Base-by-base conservation (phyloP, 1,140 invertebrate species). In the Pseudomyrmex gracilis region DNA sequence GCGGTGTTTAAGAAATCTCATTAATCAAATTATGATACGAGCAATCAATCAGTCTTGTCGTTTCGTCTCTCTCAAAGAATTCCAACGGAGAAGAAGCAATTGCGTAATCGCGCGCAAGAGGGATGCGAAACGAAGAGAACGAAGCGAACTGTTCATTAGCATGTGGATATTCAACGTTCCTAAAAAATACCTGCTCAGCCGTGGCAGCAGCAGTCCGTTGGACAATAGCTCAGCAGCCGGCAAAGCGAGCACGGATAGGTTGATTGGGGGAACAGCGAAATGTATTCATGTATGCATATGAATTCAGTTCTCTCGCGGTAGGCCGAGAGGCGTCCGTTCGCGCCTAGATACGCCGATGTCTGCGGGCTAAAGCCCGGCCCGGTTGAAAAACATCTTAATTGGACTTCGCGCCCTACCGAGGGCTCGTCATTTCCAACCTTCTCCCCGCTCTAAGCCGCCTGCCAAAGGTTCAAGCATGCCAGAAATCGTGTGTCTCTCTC, bases 231-330 rank as follows among this genome's bases (percentile, higher is more conserved):
- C 53, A 47, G 67, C 66, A 63, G 78, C 53, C 22, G 55, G 61
- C 80, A 76, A 80, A 57, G 57, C 73, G 67, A 70, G 82, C 71
- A 51, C 55, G 78, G 80, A 86, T 83, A 85, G 76, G 87, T 91
- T 91, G 90, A 91, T 91, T 91, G 90, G 88, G 7, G 83, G 84
- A 87, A 89, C 85, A 83, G 85, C 84, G 83, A 90, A 91, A 91
- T 90, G 78, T 91, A 91, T 91, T 91, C 89, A 91, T 91, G 85
- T 91, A 91, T 91, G 90, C 90, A 90, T 91, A 91, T 90, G 90
- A 91, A 91, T 91, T 90, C 90, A 85, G 83, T 60, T n/a, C 66
- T 80, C 66, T 71, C 60, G 49, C 66, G 43, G 66, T 71, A 80
- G 66, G 73, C 60, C 17, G 68, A 51, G 68, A 51, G 78, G 57